Evolutionary conservation across 2,113 vertebrate species (phyloP).

Genomic region (Corvus hawaiiensis): DNA sequence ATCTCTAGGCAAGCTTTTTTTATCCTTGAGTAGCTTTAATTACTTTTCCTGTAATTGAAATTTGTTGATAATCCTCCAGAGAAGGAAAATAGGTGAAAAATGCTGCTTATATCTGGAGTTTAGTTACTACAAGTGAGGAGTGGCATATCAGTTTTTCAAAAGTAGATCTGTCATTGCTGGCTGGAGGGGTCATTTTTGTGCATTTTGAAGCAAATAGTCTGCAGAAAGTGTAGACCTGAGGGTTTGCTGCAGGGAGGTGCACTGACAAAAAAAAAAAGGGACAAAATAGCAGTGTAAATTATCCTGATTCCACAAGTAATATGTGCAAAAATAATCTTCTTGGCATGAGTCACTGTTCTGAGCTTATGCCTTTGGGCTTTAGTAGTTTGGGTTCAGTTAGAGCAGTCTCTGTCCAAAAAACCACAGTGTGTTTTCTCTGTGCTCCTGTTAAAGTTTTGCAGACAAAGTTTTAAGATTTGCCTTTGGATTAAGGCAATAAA

Average conservation of each 20-base stretch:
- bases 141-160: neutral
- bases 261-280: too few species aligned
- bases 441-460: neutral
- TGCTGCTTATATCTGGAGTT: neutral
- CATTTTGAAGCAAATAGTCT: neutral
- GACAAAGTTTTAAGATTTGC: neutral
- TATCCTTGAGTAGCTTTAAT: neutral
- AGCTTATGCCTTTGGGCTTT: neutral
- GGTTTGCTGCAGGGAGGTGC: neutral
- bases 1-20: neutral
- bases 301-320: neutral
- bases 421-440: accelerated
- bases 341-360: neutral
- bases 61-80: neutral
- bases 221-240: neutral
- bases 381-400: neutral
- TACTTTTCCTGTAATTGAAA: neutral
- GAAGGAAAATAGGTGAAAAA: neutral
- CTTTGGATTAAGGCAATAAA: neutral
- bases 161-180: neutral
- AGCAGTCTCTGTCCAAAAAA: neutral
- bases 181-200: neutral
- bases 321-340: neutral
- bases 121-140: neutral
- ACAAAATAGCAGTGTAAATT: neutral